These are phyloP conservation scores for Bettongia penicillata DNA, from an alignment of 2,113 vertebrate genomes.

Conservation along the genomic window DNA sequence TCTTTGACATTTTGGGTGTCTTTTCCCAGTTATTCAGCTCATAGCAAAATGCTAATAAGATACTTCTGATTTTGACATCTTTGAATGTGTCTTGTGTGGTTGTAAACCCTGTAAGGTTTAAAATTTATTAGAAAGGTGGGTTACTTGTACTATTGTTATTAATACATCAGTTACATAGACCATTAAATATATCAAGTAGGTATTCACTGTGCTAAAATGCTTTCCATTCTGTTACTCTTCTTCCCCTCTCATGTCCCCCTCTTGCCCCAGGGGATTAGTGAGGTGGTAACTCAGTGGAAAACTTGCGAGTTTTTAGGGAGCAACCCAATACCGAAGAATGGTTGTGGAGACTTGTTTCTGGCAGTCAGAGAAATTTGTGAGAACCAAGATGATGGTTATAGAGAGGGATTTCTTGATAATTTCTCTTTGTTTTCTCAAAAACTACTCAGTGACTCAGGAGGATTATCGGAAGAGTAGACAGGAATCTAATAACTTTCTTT, in stretches of 20 bases:
- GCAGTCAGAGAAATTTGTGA: background rate
- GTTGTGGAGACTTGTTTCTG: background rate
- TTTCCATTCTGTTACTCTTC: background rate
- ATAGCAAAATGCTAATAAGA: background rate
- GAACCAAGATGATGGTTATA: background rate
- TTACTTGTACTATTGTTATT: background rate
- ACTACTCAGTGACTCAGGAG: background rate
- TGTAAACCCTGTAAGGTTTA: background rate
- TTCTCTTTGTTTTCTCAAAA: constrained; percentile 7
- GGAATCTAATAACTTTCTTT: constrained; percentile 21
- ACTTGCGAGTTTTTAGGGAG: background rate
- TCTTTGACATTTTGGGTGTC: background rate
- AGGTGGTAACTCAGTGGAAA: background rate
- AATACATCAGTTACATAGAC: background rate
- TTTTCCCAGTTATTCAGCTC: background rate
- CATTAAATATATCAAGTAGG: background rate
- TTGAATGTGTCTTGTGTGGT: background rate
- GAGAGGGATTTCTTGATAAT: constrained; percentile 13
- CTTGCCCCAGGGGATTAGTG: background rate
- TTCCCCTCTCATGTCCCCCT: no score
- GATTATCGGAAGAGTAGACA: constrained; percentile 19
- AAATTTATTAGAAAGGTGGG: background rate
- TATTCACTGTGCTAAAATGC: background rate
- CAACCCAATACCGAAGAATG: background rate
- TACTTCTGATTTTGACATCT: background rate